phyloP scores from a whole-genome alignment of 1,140 invertebrate species.

The Artemia franciscana region DNA sequence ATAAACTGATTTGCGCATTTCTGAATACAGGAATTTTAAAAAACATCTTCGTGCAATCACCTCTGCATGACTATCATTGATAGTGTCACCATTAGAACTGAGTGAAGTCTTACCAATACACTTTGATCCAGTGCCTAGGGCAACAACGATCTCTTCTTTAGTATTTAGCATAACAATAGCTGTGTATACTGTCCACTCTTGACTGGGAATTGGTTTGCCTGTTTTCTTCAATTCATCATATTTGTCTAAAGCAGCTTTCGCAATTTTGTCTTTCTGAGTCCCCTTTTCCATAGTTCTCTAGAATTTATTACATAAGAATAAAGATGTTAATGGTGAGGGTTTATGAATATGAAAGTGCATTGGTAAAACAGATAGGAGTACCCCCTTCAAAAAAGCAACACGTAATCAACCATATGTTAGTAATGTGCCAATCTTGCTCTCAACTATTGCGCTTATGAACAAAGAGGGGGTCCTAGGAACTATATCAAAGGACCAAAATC shows the following conservation, averaged over 20 bases:
- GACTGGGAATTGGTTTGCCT: conserved; percentile 39
- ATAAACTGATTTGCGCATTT: conserved; percentile 24
- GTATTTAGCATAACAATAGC: conserved; percentile 29
- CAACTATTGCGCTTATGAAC: too few species aligned
- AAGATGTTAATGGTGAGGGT: too few species aligned
- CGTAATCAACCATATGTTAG: too few species aligned
- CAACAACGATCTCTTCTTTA: conserved; percentile 32
- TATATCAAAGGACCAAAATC: too few species aligned
- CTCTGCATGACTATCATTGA: conserved; percentile 83
- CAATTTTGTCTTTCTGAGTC: too few species aligned
- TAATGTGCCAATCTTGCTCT: too few species aligned
- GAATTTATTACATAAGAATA: too few species aligned
- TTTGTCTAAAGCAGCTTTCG: conserved; percentile 30
- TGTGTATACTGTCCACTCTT: conserved; percentile 63
- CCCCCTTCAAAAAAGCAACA: too few species aligned
- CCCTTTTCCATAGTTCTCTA: too few species aligned
- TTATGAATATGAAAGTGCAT: too few species aligned
- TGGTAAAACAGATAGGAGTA: too few species aligned
- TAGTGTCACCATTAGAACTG: conserved; percentile 35
- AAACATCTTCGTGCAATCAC: conserved; percentile 57
- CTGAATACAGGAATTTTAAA: conserved; percentile 43
- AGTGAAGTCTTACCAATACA: conserved; percentile 52
- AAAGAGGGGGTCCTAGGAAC: too few species aligned
- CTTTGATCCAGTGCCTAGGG: conserved; percentile 70
- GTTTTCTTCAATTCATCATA: conserved; percentile 42